Conservation (phyloP, 1,140 invertebrate species). For the Stegodyphus dumicola region DNA sequence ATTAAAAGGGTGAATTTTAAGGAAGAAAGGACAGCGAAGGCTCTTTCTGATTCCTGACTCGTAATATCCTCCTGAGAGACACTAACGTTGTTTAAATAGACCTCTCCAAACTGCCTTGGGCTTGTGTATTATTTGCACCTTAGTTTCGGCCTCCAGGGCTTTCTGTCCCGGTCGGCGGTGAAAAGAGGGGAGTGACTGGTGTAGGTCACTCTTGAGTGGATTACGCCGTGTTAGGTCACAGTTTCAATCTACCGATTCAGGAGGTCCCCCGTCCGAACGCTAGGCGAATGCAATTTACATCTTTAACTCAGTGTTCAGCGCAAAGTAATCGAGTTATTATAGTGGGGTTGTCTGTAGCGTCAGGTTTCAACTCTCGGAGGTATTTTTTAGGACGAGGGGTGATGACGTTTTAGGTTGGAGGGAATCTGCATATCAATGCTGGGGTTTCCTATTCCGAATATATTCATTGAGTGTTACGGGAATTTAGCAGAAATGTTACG, state of each 20-base stretch:
- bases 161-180: slow-evolving; percentile 14
- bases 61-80: slow-evolving; percentile 44
- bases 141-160: slow-evolving; percentile 26
- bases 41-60: background rate
- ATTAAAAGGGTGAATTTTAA: too few species aligned
- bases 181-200: slow-evolving; percentile 50
- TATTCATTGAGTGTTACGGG: background rate
- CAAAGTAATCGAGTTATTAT: slow-evolving; percentile 44
- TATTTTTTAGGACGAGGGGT: slow-evolving; percentile 22
- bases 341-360: slow-evolving; percentile 12
- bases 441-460: background rate
- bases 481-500: background rate
- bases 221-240: slow-evolving; percentile 57
- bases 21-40: too few species aligned
- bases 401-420: background rate
- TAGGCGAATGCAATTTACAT: slow-evolving; percentile 44
- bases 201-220: slow-evolving; percentile 49
- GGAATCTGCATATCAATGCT: slow-evolving; percentile 18
- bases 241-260: background rate
- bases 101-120: slow-evolving; percentile 44
- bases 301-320: slow-evolving; percentile 47
- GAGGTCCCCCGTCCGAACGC: background rate
- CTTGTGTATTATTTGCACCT: slow-evolving; percentile 52
- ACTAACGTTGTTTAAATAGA: slow-evolving; percentile 58
- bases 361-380: slow-evolving; percentile 29